Percentiles rank a stretch among this genome's conserved stretches.
Evolutionary conservation across 2,113 vertebrate species (phyloP).

Genomic region (Pelobates fuscus): DNA sequence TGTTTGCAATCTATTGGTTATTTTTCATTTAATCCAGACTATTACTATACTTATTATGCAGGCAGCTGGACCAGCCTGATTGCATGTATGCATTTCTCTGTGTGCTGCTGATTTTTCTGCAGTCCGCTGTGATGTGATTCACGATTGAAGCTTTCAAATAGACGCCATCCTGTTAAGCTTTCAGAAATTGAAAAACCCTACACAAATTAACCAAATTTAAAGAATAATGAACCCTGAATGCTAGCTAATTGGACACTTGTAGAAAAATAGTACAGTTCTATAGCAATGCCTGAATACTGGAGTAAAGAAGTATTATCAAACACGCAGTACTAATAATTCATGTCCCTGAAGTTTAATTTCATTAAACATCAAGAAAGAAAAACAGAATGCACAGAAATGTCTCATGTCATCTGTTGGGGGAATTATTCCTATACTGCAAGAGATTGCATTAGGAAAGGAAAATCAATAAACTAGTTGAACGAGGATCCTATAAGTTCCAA

Average conservation of each 20-base stretch:
- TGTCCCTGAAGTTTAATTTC: background rate
- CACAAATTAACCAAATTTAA: conserved; percentile 21
- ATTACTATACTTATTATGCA: background rate
- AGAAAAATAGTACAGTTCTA: conserved; percentile 23
- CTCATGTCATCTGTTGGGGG: conserved; percentile 15
- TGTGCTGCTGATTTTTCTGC: background rate
- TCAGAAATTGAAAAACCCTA: conserved; percentile 13
- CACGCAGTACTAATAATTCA: conserved; percentile 16
- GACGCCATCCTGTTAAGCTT: conserved; percentile 10
- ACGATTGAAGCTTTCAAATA: background rate
- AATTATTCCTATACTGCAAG: conserved; percentile 8
- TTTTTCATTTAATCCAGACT: background rate
- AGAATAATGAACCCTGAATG: conserved; percentile 33
- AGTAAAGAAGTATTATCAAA: conserved; percentile 30
- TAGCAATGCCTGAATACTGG: conserved; percentile 21
- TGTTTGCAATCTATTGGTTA: background rate
- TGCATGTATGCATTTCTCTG: background rate
- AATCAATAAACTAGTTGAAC: conserved; percentile 21
- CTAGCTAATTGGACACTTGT: conserved; percentile 37
- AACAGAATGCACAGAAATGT: conserved; percentile 8
- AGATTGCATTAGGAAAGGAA: conserved; percentile 6
- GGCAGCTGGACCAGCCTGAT: background rate
- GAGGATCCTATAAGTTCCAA: conserved; percentile 1
- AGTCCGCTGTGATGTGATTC: background rate
- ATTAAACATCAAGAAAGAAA: conserved; percentile 20